Evolutionary conservation across 2,113 vertebrate species (phyloP), one percentile per base, ranked within the genome.

Genomic region (Cebus imitator): DNA sequence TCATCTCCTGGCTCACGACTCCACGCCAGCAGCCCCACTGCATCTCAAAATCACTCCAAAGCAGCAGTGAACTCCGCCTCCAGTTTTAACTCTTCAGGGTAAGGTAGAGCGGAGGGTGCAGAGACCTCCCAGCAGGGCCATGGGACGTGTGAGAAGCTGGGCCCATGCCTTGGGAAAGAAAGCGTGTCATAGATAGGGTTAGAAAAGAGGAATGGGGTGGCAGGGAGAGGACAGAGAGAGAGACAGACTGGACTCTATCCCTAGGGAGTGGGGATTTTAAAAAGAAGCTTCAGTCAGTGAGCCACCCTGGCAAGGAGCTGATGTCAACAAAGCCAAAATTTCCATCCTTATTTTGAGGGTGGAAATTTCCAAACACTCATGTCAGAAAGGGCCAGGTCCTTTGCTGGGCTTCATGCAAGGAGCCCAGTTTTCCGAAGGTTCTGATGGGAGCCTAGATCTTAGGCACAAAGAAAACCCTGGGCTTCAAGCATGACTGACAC

Each of bases 41-140:
- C 98, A 95, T 97, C 99, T 97, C 98, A 99, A 83, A 99, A 97
- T 98, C 98, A 97, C 97, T 98, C 99, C 95, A 99, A 99, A 98
- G 98, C 97, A 48, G 96, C 98, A 35, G 97, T 98, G 98, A 99
- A 98, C 91, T 97, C 98, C 0, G 98, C 99, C 45, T 96, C 98
- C 92, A 94, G 98, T 92, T 99, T 99, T 98, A 99, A 98, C 97
- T 98, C 99, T 97, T 98, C 99, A 95, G 98, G 99, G 99, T 99
- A 98, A 99, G 98, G 48, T 6, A 32, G 48, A 0, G 0, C 4
- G 52, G 25, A 43, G 52, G 1, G 32, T 3, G 32, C 6, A 23
- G 17, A 14, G 14, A 30, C 8, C 43, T 52, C 50, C 61, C 25
- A 40, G 81, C 25, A 48, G 85, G 87, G 17, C 66, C 23, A 32